Base-by-base conservation (phyloP, 1,140 invertebrate genomes). In the Bombus waltoni region DNA sequence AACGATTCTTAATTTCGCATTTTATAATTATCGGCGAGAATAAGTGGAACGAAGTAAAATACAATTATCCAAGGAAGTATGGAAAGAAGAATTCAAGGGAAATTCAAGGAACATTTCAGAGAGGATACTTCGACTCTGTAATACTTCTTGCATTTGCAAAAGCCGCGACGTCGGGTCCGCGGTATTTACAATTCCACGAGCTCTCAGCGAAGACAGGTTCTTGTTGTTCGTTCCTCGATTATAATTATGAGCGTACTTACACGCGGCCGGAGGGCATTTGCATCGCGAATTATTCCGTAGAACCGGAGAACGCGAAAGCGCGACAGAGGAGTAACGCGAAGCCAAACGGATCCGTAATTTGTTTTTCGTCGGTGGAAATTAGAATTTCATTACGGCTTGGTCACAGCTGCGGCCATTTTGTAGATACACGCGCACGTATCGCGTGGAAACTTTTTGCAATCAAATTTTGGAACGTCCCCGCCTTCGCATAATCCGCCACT, bases 331-430 rank as follows among this genome's bases (percentile, higher is more conserved):
- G 47, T 53, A 53, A 35, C 38, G 25, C 62, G 22, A 35, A 32
- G 44, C 73, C 75, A 84, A 79, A 84, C 70, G 44, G 66, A 79
- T 79, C 42, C 47, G 76, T 65, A 84, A 79, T 79, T 84, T 84
- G 83, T 78, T 79, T 79, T 72, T 72, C 47, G n/a, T 28, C 28
- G 75, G 35, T 59, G 25, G 74, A 47, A 84, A 84, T 79, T 84
- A 84, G 75, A 84, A 79, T 84, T 84, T 84, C 74, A 84, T 84
- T 71, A 32, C 82, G 10, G 28, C 28, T n/a, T 22, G 38, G 25
- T 32, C 68, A 15, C 79, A 71, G 65, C 79, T 53, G 68, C 8
- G 40, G 68, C 40, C 6, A 53, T 53, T 53, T 62, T 62, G 57
- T 10, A 18, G 4, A 32, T 13, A 15, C 70, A 28, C 40, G 70